Base-by-base conservation (phyloP, 2,797 vertebrate genomes). In the Notolabrus celidotus region DNA sequence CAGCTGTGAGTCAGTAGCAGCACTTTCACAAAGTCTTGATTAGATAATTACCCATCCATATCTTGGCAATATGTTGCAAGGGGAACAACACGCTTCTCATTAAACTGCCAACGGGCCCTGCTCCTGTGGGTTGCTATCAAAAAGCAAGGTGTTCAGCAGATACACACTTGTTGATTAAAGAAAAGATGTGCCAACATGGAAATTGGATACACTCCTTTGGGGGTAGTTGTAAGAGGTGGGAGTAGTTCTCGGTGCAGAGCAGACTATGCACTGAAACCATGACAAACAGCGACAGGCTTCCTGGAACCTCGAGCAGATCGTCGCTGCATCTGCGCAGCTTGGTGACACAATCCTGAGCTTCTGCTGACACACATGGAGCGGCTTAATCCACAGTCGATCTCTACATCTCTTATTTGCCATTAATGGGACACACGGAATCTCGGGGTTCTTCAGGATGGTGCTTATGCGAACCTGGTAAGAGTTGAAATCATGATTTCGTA, bases 41-140 rank as follows among this genome's bases (percentile, higher is more conserved):
- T 89, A 91, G 90, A 90, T 91, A 86, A 89, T 91, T 92, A 89
- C 81, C 83, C 90, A 90, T 91, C 90, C 91, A 89, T 92, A 82
- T 77, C 92, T 80, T 47, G 63, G 83, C 90, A 93, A 92, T 92
- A 92, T 91, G 89, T 78, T 85, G 80, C 86, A 80, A 54, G 65
- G n/a, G 73, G 83, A 91, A 89, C 85, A 71, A 84, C 63, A 56
- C 15, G 58, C 43, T 79, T 77, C 87, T 89, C 87, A 90, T 91
- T 91, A 86, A 79, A 77, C 52, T 12, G 60, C 71, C 39, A 66
- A 75, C 84, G 58, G 77, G 68, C 74, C 62, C 73, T 43, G 65
- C 69, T 85, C 84, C 86, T 79, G 80, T 77, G 85, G 66, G 69
- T 17, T 54, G 57, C 75, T 62, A 71, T 85, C 75, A 76, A 71